Percentiles rank a stretch among this genome's conserved stretches.
phyloP scores from a whole-genome alignment of 2,113 vertebrate genomes.

The Odocoileus hemionus region DNA sequence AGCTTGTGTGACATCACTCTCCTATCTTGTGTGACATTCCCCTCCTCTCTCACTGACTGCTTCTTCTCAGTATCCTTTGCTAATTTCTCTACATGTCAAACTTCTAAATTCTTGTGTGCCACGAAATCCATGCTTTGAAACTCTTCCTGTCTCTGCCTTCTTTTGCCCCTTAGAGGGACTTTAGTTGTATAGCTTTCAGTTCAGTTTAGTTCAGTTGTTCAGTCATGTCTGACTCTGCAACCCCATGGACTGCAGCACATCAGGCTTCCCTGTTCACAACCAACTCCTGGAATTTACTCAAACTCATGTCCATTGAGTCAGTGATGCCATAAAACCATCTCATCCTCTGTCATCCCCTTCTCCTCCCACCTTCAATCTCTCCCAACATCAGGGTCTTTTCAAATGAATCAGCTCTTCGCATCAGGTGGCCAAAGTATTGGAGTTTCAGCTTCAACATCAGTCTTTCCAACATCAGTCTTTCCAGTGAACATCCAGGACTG shows the following conservation, averaged over 20 bases:
- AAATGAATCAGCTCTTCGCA: background rate
- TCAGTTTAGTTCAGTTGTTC: background rate
- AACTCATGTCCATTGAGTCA: background rate
- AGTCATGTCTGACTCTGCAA: fast-evolving
- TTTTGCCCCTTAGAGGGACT: background rate
- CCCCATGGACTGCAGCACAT: background rate
- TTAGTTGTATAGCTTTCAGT: background rate
- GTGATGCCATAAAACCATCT: background rate
- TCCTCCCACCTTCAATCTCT: background rate
- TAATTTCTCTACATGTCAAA: background rate
- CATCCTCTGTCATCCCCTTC: background rate
- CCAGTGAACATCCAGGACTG: background rate
- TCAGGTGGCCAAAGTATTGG: background rate
- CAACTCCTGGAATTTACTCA: background rate
- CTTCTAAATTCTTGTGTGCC: background rate
- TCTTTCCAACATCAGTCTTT: background rate
- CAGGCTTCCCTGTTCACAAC: background rate
- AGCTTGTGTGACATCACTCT: background rate
- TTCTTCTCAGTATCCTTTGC: background rate
- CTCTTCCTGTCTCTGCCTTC: background rate
- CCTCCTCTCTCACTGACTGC: background rate
- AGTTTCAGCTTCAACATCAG: background rate
- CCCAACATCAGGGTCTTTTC: background rate
- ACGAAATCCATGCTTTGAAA: background rate
- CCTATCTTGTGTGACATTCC: background rate